Evolutionary conservation across 2,888 invertebrate species (phyloP).

Genomic region (Hypercompe scribonia): DNA sequence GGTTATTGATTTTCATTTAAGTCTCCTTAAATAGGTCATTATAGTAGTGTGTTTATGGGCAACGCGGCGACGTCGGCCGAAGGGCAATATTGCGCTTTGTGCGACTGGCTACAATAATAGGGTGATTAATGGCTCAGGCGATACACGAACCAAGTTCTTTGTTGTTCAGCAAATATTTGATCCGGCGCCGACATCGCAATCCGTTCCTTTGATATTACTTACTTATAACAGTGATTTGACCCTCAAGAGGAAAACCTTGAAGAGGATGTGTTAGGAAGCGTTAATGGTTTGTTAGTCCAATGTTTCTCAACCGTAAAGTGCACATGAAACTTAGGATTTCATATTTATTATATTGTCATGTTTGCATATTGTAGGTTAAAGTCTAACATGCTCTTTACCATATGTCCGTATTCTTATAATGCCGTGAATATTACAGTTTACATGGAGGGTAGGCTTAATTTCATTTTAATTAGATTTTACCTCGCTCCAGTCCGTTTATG

Average conservation of each 20-base stretch:
- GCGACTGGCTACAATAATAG: conserved; percentile 78
- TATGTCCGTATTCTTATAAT: not conserved
- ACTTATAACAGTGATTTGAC: conserved; percentile 61
- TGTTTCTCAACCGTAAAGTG: conserved; percentile 44
- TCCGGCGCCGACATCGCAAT: conserved; percentile 72
- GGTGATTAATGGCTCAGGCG: conserved; percentile 82
- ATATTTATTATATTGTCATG: not conserved
- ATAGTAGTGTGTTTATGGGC: conserved; percentile 78
- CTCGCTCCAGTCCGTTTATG: not conserved
- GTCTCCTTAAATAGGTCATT: conserved; percentile 80
- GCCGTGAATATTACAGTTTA: not conserved
- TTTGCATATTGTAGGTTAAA: not conserved
- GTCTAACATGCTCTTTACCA: not conserved
- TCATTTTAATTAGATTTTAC: not conserved
- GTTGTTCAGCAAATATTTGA: conserved; percentile 83
- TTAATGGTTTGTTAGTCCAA: conserved; percentile 52
- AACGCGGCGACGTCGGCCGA: conserved; percentile 68
- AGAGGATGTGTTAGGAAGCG: conserved; percentile 53
- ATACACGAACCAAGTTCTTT: conserved; percentile 80
- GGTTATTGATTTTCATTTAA: conserved; percentile 81
- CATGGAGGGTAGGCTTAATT: not conserved
- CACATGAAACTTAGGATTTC: not conserved
- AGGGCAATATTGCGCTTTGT: conserved; percentile 82
- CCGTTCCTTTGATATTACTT: conserved; percentile 74
- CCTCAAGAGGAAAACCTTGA: conserved; percentile 48